These are phyloP conservation scores for Hesperia comma DNA, from an alignment of 2,888 invertebrate species.

Conservation along the genomic window DNA sequence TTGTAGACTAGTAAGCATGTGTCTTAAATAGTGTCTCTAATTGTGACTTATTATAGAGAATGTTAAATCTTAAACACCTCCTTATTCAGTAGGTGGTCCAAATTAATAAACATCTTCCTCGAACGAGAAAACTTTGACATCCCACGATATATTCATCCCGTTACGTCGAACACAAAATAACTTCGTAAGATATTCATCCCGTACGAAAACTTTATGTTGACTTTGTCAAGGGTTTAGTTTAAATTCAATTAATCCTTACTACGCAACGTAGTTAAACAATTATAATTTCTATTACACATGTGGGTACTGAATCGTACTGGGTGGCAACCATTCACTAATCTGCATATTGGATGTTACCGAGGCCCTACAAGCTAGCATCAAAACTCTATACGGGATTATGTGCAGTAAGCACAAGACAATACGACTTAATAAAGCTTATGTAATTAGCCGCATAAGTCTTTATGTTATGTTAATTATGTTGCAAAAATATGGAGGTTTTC, in stretches of 20 bases:
- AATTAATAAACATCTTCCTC: no score
- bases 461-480: constrained; percentile 31
- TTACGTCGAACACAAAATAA: no score
- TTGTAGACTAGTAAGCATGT: no score
- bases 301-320: constrained; percentile 61
- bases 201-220: no score
- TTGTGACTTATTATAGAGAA: no score
- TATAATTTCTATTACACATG: constrained; percentile 71
- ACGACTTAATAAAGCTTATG: constrained; percentile 46
- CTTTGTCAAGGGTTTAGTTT: neutral
- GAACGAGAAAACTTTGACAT: no score
- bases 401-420: constrained; percentile 41
- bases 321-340: constrained; percentile 75
- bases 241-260: constrained; percentile 21
- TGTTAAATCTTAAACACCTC: no score
- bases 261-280: constrained; percentile 65
- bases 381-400: constrained; percentile 45
- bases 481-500: constrained; percentile 38
- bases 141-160: no score
- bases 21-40: no score
- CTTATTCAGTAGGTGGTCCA: no score
- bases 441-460: constrained; percentile 42
- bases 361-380: constrained; percentile 47
- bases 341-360: constrained; percentile 64
- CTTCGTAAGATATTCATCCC: no score